phyloP scores from a whole-genome alignment of 2,888 invertebrate species.

The Microdon myrmicae region DNA sequence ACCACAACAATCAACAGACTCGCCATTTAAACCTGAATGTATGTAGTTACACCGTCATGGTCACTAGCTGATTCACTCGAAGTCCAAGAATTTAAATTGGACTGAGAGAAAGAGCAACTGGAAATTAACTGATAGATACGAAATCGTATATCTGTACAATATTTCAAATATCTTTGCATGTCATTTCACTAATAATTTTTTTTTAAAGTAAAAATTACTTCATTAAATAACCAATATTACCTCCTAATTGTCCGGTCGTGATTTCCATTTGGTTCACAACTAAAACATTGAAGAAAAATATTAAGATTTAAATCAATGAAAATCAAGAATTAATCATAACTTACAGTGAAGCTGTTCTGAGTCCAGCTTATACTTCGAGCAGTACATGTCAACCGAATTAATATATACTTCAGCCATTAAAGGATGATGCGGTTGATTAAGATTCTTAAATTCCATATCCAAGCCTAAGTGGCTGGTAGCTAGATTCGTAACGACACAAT shows the following conservation, averaged over 20 bases:
- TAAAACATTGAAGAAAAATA: slow-evolving; percentile 47
- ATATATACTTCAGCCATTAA: slow-evolving; percentile 61
- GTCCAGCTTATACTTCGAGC: slow-evolving; percentile 61
- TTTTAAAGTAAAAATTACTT: too few relatives aligned
- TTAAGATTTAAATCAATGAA: slow-evolving; percentile 5
- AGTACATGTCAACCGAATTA: slow-evolving; percentile 61
- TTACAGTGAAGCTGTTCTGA: slow-evolving; percentile 60
- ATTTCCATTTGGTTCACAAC: slow-evolving; percentile 64
- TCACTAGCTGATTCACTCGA: too few relatives aligned
- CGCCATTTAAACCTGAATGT: too few relatives aligned
- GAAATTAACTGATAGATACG: too few relatives aligned
- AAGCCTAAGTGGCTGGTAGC: slow-evolving; percentile 73
- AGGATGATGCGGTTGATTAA: slow-evolving; percentile 72
- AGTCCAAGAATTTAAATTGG: too few relatives aligned
- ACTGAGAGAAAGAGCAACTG: too few relatives aligned
- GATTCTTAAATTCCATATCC: slow-evolving; percentile 76
- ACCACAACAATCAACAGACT: too few relatives aligned
- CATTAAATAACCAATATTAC: too few relatives aligned
- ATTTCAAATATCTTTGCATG: too few relatives aligned
- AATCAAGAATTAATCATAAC: slow-evolving; percentile 28
- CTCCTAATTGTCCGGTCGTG: slow-evolving; percentile 58
- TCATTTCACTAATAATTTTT: too few relatives aligned
- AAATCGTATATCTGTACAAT: too few relatives aligned
- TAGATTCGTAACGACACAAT: slow-evolving; percentile 67
- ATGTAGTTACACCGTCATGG: too few relatives aligned